Percentiles rank a stretch among this genome's conserved stretches.
Evolutionary conservation across 2,797 vertebrate genomes (phyloP).

Genomic region (Pelobates cultripes): DNA sequence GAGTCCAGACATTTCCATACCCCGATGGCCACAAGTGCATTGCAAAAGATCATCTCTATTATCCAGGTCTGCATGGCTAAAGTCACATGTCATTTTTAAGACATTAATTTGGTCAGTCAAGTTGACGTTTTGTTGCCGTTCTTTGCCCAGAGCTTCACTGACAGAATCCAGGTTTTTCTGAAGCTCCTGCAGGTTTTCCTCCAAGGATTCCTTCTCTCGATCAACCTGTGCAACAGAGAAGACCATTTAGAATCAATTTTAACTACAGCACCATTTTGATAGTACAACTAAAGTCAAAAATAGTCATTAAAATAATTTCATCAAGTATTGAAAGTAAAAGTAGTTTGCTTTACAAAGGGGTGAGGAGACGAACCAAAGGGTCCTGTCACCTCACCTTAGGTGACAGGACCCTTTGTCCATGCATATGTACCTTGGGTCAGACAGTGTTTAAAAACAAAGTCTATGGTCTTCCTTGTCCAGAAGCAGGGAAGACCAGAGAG

Average conservation of each 20-base stretch:
- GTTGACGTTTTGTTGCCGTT: constrained; percentile 73
- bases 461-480: too few species aligned
- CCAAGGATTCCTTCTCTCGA: constrained; percentile 75
- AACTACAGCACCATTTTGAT: too few species aligned
- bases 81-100: constrained; percentile 58
- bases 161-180: constrained; percentile 77
- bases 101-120: constrained; percentile 74
- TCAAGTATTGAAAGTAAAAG: too few species aligned
- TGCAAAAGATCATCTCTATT: constrained; percentile 68
- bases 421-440: too few species aligned
- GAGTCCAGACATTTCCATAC: constrained; percentile 72
- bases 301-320: too few species aligned
- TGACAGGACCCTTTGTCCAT: too few species aligned
- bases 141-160: constrained; percentile 75
- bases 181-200: constrained; percentile 76
- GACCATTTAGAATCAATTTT: not conserved
- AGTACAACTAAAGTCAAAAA: too few species aligned
- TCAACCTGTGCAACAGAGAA: constrained; percentile 69
- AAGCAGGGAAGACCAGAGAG: too few species aligned
- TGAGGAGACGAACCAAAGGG: too few species aligned
- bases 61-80: not conserved
- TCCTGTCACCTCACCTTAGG: too few species aligned
- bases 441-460: too few species aligned
- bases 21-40: constrained; percentile 71
- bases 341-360: too few species aligned